Evolutionary conservation across 2,888 invertebrate genomes (phyloP), one percentile per base, ranked within the genome.

Genomic region (Synergus itoensis): DNA sequence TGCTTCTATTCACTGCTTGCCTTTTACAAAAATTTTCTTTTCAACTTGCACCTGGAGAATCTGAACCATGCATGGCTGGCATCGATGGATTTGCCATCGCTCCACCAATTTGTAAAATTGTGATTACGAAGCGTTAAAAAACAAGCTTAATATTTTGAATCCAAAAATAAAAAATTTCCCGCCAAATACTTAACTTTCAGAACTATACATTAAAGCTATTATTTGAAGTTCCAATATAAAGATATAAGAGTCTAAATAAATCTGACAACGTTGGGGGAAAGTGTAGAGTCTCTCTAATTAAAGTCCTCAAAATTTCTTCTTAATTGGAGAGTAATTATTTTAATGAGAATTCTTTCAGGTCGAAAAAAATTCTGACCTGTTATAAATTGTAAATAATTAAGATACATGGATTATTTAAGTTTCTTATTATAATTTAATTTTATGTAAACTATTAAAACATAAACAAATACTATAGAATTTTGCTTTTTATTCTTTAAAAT

Each of bases 21-120:
- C 93, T 97, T 85, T 92, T 97, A 84, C 97, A 97, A 91, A 95
- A 94, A 88, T 97, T 96, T 86, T 94, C 94, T 9, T 95, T 97
- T 88, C 88, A 93, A 14, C 92, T 95, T 1, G 94, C 94, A 1
- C 94, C 95, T 0, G 95, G 94, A 0, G 93, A 94, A 82, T 91
- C 93, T 0, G 90, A 94, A 81, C 96, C 96, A 0, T 94, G 95
- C 4, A 80, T 88, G 77, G 93, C 94, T 28, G 95, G 95, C 62
- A 93, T 95, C 0, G 97, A 97, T 89, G 97, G 97, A 0, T 96
- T 96, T 7, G 97, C 96, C n/a, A 79, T 87, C n/a, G 80, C 87
- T n/a, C 85, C 88, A 21, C 88, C 88, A 1, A 57, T 53, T n/a
- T 73, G 73, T 48, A 53, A 18, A 57, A 53, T 73, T n/a, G 28